phyloP scores from a whole-genome alignment of 1,140 invertebrate genomes.

The Coptotermes formosanus region DNA sequence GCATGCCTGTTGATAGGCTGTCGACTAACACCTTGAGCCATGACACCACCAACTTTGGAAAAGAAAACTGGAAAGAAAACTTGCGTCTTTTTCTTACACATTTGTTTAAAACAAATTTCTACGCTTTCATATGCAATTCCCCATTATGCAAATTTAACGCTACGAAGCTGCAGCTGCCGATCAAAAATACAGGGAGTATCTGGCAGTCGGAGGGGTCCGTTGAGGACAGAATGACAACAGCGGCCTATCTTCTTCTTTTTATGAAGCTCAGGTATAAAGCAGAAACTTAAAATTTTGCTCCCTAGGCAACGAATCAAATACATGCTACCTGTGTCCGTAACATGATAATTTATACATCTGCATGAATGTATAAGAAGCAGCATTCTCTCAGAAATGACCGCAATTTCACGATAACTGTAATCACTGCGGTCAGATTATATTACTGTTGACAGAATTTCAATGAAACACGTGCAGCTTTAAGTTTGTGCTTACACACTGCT shows the following conservation, averaged over 20 bases:
- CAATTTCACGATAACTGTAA: background rate
- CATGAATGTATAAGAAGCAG: background rate
- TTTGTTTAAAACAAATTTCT: too few species aligned
- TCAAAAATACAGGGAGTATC: too few species aligned
- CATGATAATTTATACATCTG: background rate
- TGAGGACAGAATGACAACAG: background rate
- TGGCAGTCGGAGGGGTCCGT: background rate
- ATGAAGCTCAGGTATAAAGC: background rate
- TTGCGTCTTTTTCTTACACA: too few species aligned
- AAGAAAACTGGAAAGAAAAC: too few species aligned
- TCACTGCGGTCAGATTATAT: slow-evolving; percentile 9
- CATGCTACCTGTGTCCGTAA: slow-evolving; percentile 9
- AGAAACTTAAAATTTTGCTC: background rate
- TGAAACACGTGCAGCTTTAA: background rate
- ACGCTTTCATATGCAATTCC: too few species aligned
- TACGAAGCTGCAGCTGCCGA: too few species aligned
- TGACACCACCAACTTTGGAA: too few species aligned
- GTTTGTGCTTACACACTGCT: slow-evolving; percentile 5
- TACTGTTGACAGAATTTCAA: slow-evolving; percentile 13
- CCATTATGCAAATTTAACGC: too few species aligned
- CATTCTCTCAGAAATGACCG: slow-evolving; percentile 11
- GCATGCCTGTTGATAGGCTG: too few species aligned
- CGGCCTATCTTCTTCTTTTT: background rate
- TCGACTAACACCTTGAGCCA: too few species aligned
- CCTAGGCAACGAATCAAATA: background rate